These are phyloP conservation scores for Harpagus bidentatus DNA, from an alignment of 2,113 vertebrate genomes.

Conservation along the genomic window DNA sequence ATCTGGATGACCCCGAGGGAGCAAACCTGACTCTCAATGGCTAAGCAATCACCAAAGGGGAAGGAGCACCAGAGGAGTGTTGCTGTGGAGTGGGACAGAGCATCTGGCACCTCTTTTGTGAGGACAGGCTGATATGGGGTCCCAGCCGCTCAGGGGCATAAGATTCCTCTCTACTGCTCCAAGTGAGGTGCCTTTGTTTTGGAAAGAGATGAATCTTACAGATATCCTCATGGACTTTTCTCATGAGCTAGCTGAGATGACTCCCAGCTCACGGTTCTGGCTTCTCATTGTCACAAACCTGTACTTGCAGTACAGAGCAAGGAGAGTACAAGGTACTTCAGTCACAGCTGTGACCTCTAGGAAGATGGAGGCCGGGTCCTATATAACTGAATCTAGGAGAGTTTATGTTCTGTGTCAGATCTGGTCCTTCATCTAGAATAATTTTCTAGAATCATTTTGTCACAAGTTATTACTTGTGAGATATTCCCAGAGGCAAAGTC, in stretches of 20 bases:
- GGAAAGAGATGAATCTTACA: not conserved
- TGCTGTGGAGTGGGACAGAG: not conserved
- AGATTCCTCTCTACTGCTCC: not conserved
- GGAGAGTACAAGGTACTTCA: not conserved
- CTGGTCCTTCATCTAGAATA: not conserved
- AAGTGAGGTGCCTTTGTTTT: not conserved
- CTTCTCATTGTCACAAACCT: not conserved
- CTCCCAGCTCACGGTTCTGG: not conserved
- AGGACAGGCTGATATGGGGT: not conserved
- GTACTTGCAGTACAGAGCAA: not conserved
- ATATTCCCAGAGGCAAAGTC: not conserved
- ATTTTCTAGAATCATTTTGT: not conserved
- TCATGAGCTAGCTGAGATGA: not conserved
- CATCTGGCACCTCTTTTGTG: not conserved
- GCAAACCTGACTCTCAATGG: not conserved
- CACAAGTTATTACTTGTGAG: not conserved
- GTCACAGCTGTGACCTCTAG: not conserved
- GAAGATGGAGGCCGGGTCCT: not conserved
- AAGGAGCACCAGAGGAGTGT: not conserved
- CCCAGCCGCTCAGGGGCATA: not conserved
- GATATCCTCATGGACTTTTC: not conserved
- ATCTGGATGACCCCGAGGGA: not conserved
- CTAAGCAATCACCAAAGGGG: not conserved
- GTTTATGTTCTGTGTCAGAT: not conserved
- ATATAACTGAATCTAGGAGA: not conserved